These are phyloP conservation scores for Pungitius pungitius DNA, from an alignment of 2,113 vertebrate species.

Conservation along the genomic window DNA sequence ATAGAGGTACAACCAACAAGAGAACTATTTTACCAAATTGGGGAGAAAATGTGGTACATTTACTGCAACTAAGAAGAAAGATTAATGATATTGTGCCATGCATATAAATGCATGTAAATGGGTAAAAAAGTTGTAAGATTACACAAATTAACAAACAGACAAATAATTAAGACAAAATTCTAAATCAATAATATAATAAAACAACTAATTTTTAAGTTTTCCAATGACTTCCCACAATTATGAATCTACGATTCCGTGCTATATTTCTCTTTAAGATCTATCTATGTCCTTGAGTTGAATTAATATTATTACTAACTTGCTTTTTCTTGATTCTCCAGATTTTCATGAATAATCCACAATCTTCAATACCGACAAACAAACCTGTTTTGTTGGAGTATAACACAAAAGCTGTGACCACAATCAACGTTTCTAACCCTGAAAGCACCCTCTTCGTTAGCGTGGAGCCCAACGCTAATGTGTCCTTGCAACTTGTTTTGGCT, in stretches of 20 bases:
- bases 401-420: slow-evolving; percentile 19
- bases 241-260: not conserved
- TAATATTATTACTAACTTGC: not conserved
- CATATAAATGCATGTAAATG: not conserved
- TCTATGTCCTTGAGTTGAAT: not conserved
- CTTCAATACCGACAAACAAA: fast-evolving
- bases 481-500: slow-evolving; percentile 61
- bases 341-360: slow-evolving; percentile 55
- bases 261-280: not conserved
- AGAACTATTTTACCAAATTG: not conserved
- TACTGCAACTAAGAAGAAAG: not conserved
- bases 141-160: not conserved
- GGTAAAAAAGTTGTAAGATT: not conserved
- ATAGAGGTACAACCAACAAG: slow-evolving; percentile 74
- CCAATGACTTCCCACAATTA: not conserved
- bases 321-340: slow-evolving; percentile 68
- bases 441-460: slow-evolving; percentile 66
- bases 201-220: no score
- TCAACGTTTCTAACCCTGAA: slow-evolving; percentile 70
- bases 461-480: slow-evolving; percentile 55
- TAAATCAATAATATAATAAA: no score
- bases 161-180: no score
- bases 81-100: not conserved
- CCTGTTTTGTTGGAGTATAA: slow-evolving; percentile 44
- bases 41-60: not conserved